phyloP scores from a whole-genome alignment of 2,113 vertebrate genomes.

The Scytalopus superciliaris region DNA sequence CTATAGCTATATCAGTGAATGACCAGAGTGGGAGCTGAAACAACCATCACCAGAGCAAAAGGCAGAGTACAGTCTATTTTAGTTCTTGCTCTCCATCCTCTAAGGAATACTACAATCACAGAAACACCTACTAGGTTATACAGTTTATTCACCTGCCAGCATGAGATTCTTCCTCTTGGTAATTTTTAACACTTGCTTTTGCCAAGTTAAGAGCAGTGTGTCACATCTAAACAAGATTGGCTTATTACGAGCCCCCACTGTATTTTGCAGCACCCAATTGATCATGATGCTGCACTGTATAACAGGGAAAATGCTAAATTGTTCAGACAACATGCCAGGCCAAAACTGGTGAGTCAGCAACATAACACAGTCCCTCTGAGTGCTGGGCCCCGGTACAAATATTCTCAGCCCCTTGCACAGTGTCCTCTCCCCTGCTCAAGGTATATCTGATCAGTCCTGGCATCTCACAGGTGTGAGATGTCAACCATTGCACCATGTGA shows the following conservation, averaged over 20 bases:
- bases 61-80: neutral
- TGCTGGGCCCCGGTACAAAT: neutral
- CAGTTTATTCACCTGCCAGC: neutral
- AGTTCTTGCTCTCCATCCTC: neutral
- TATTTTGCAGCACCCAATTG: neutral
- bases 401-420: neutral
- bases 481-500: fast-evolving
- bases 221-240: neutral
- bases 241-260: neutral
- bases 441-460: neutral
- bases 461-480: neutral
- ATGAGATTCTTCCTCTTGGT: neutral
- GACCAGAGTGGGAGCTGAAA: neutral
- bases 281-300: neutral
- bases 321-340: neutral
- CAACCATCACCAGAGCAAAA: neutral
- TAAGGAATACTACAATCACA: neutral
- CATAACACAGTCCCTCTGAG: neutral
- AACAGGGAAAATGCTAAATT: neutral
- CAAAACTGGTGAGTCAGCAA: neutral
- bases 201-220: neutral
- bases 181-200: neutral
- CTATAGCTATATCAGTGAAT: neutral
- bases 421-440: neutral
- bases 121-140: slow-evolving; percentile 8